A percentile compares a stretch with the other conserved stretches of the same genome.
Evolutionary conservation across 2,113 vertebrate genomes (phyloP).

Genomic region (Tetraodon nigroviridis): DNA sequence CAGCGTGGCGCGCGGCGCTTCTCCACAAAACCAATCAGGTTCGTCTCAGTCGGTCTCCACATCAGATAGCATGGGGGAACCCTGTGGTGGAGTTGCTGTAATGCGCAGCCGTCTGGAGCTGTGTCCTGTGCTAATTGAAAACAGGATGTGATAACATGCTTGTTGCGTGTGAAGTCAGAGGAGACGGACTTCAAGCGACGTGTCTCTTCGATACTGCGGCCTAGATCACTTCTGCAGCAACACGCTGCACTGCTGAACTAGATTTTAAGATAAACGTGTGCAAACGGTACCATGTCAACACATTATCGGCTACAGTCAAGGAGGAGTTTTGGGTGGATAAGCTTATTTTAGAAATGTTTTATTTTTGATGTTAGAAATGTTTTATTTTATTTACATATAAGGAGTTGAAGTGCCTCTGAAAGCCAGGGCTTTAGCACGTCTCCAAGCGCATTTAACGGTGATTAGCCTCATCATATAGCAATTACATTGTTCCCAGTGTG

Average conservation of each 20-base stretch:
- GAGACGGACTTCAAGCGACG: constrained; percentile 42
- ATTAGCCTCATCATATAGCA: constrained; percentile 53
- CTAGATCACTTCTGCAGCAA: constrained; percentile 30
- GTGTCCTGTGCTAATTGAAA: constrained; percentile 70
- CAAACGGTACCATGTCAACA: too few species aligned
- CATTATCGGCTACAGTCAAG: too few species aligned
- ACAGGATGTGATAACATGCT: constrained; percentile 61
- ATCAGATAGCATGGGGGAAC: constrained; percentile 61
- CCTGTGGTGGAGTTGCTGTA: constrained; percentile 60
- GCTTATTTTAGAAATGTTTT: constrained; percentile 11
- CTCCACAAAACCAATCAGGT: constrained; percentile 67
- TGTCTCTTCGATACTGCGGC: constrained; percentile 41
- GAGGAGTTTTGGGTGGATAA: too few species aligned
- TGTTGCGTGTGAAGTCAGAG: constrained; percentile 45
- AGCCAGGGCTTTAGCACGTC: constrained; percentile 13
- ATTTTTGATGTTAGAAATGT: too few species aligned
- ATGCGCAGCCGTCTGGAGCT: constrained; percentile 54
- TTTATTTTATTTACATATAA: background rate
- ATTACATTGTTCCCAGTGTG: constrained; percentile 46
- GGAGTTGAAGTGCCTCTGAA: background rate
- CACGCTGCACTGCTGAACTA: too few species aligned
- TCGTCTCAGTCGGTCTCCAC: constrained; percentile 60
- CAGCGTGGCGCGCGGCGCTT: constrained; percentile 58
- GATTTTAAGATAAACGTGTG: too few species aligned
- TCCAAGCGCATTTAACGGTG: constrained; percentile 34